Evolutionary conservation across 2,113 vertebrate genomes (phyloP), one percentile per base, ranked within the genome.

Genomic region (Gila orcuttii): DNA sequence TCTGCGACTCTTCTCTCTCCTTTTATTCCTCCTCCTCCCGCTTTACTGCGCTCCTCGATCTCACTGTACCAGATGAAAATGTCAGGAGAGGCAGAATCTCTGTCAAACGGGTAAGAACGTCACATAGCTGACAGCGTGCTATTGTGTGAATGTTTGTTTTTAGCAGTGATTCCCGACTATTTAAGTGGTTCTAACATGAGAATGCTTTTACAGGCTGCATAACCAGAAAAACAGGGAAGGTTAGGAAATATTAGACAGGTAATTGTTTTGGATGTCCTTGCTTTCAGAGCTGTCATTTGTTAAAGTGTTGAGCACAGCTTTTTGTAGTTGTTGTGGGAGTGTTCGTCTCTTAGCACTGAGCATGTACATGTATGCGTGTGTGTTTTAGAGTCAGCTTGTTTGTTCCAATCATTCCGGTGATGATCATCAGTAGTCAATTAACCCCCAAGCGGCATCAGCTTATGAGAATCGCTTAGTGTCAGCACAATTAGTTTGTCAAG

Each of bases 21-120:
- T 25, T 76, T 84, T 23, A 71, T 91, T 76, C 87, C 52, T 69
- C 62, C 55, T 23, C 8, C 42, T 12, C 66, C 75, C 45, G 23
- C 45, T 28, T 45, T 89, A 36, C 78, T 83, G 33, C 71, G 36
- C 88, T 75, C 86, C 76, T 85, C n/a, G 74, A 60, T 84, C 84
- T 85, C 82, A 47, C 64, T 88, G 81, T 90, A 86, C 89, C 93
- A 93, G 89, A 95, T 95, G 94, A 95, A 94, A 94, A 95, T 95
- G 95, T 95, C 95, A 92, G 91, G 68, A 91, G 93, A 92, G 87
- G 93, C 93, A 88, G 91, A 92, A 84, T 90, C 89, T 90, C 89
- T 90, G 68, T 90, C 93, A 73, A 94, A 71, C 19, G 77, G 73
- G 79, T 83, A 83, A 83, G 81, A 73, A 52, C 21, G 68, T 10